Base-by-base conservation (phyloP, 2,888 invertebrate species). In the Drosophila peninsularis region DNA sequence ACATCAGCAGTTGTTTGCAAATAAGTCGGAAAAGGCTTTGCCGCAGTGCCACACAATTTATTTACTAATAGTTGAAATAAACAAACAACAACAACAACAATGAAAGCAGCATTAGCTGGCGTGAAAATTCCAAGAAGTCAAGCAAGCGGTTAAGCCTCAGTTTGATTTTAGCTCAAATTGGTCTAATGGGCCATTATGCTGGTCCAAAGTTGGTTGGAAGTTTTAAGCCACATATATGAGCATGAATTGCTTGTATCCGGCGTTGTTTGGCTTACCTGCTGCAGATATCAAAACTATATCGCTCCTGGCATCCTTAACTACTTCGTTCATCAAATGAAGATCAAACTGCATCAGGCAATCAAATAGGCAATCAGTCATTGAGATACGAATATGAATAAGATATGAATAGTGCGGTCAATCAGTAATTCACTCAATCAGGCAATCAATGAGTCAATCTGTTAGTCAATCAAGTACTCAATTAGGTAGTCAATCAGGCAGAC, bases 1-100 rank as follows among this genome's bases (percentile, higher is more conserved):
- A 86, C 83, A 86, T 82, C 86, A 88, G 74, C 62, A 58, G 49
- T 57, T 60, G 57, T 34, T 36, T 36, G 39, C 58, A 67, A 60
- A 66, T 49, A 41, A 56, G 57, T 41, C 37, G 4, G 57, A 71
- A 55, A 34, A 11, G 69, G 42, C 60, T 65, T 66, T 57, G 37
- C 32, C 42, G 17, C 56, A 56, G 37, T 71, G 34, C 58, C 47
- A 41, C 32, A 42, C 60, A 66, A 41, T 64, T 54, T 69, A 62
- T 81, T 71, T 69, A 64, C 69, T 60, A 63, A 68, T 37, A 61
- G 57, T 57, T 67, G 67, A 53, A 49, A 60, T 27, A 63, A 27
- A 52, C 64, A 78, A 81, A 68, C 67, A 71, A 52, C 37, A 67
- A 58, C 42, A 41, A 39, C 67, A 60, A 57, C 34, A 19, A 13